Evolutionary conservation across 2,888 invertebrate species (phyloP).

Genomic region (Plagodis dolabraria): DNA sequence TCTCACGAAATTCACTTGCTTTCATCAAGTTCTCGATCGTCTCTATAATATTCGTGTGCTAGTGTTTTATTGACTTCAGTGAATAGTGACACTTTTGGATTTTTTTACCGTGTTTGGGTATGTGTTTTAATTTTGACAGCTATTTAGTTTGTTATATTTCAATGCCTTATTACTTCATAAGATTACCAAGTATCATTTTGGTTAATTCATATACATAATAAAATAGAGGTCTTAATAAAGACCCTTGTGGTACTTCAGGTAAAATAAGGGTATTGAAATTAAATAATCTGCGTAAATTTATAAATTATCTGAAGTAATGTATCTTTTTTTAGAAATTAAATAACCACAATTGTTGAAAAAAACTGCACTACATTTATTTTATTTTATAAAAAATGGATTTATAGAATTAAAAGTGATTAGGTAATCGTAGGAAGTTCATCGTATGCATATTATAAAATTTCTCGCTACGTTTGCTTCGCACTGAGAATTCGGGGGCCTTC

Average conservation of each 20-base stretch:
- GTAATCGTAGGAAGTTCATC: slow-evolving; percentile 67
- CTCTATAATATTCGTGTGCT: slow-evolving; percentile 57
- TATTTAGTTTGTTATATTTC: slow-evolving; percentile 22
- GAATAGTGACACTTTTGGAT: slow-evolving; percentile 67
- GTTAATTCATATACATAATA: slow-evolving; percentile 10
- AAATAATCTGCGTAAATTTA: no score
- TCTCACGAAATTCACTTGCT: slow-evolving; percentile 73
- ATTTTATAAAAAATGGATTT: background rate
- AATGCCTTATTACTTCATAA: slow-evolving; percentile 5
- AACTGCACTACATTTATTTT: no score
- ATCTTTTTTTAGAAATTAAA: slow-evolving; percentile 1
- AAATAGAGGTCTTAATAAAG: slow-evolving; percentile 23
- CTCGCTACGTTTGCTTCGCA: slow-evolving; percentile 42
- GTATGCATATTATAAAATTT: slow-evolving; percentile 66
- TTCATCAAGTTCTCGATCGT: slow-evolving; percentile 74
- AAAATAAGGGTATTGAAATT: background rate
- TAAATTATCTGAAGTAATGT: no score
- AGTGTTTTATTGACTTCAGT: slow-evolving; percentile 63
- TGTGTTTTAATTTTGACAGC: slow-evolving; percentile 41
- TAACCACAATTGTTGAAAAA: slow-evolving; percentile 24
- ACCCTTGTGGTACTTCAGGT: slow-evolving; percentile 36
- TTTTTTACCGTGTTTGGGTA: slow-evolving; percentile 57
- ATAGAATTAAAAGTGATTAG: slow-evolving; percentile 48
- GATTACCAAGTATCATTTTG: background rate
- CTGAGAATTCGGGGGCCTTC: slow-evolving; percentile 70